phyloP scores from a whole-genome alignment of 23 tunicate species.

The Corella eumyota region DNA sequence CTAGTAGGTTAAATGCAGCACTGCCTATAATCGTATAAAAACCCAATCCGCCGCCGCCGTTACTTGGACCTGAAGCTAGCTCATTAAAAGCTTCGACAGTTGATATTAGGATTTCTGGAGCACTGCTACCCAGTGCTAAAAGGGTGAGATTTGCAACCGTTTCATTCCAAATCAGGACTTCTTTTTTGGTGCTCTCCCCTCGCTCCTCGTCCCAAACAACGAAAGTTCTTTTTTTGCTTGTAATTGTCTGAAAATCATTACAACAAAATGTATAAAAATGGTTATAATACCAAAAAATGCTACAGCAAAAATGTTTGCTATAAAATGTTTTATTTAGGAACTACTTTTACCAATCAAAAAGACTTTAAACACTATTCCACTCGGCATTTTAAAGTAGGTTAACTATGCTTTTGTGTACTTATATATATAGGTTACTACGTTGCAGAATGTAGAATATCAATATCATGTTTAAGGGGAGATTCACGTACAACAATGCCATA shows the following conservation, averaged over 20 bases:
- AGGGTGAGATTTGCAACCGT: constrained; percentile 66
- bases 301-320: no score
- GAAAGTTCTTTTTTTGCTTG: constrained; percentile 46
- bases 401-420: no score
- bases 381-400: no score
- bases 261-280: neutral
- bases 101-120: constrained; percentile 51
- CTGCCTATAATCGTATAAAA: constrained; percentile 64
- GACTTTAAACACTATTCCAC: no score
- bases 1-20: constrained; percentile 59
- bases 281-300: no score
- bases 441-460: no score
- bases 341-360: no score
- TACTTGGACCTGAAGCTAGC: neutral
- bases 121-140: constrained; percentile 62
- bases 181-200: constrained; percentile 10
- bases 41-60: constrained; percentile 23
- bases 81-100: constrained; percentile 45
- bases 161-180: constrained; percentile 62
- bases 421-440: no score
- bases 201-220: constrained; percentile 35
- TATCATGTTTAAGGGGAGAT: no score
- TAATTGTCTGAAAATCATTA: constrained; percentile 48
- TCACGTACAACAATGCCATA: no score
- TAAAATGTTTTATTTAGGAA: no score